These are phyloP conservation scores for Cephalopterus ornatus DNA, from an alignment of 2,113 vertebrate species.

Conservation along the genomic window DNA sequence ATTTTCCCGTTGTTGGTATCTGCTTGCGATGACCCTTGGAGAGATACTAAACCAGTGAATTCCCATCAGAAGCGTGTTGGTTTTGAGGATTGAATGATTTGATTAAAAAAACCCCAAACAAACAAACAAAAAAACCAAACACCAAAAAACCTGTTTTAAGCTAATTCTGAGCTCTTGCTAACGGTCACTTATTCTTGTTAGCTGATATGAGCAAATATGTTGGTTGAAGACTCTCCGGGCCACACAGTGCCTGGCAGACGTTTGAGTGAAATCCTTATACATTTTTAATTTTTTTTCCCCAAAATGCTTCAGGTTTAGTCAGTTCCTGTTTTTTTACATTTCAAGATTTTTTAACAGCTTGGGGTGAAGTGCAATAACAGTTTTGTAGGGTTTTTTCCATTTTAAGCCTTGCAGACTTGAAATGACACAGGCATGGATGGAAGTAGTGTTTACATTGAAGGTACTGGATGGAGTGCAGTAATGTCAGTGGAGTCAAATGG, in stretches of 20 bases:
- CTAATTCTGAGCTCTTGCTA: background rate
- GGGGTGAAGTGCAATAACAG: background rate
- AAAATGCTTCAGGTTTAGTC: background rate
- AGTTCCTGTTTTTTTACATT: background rate
- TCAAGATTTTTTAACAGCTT: background rate
- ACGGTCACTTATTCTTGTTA: background rate
- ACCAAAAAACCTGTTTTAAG: background rate
- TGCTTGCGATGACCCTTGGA: background rate
- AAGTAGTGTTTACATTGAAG: background rate
- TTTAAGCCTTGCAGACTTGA: background rate
- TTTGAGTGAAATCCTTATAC: background rate
- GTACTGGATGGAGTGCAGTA: background rate
- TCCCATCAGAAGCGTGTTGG: background rate
- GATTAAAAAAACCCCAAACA: background rate
- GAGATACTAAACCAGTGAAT: background rate
- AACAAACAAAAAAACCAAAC: background rate
- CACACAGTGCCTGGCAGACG: background rate
- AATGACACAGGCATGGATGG: background rate
- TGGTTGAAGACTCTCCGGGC: background rate
- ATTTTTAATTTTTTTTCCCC: background rate
- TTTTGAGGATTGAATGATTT: background rate
- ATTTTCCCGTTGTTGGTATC: background rate
- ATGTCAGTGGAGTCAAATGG: background rate
- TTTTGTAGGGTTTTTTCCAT: background rate
- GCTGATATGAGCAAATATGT: background rate